Base-by-base conservation (phyloP, 2,797 vertebrate species). In the Eulemur coronatus region DNA sequence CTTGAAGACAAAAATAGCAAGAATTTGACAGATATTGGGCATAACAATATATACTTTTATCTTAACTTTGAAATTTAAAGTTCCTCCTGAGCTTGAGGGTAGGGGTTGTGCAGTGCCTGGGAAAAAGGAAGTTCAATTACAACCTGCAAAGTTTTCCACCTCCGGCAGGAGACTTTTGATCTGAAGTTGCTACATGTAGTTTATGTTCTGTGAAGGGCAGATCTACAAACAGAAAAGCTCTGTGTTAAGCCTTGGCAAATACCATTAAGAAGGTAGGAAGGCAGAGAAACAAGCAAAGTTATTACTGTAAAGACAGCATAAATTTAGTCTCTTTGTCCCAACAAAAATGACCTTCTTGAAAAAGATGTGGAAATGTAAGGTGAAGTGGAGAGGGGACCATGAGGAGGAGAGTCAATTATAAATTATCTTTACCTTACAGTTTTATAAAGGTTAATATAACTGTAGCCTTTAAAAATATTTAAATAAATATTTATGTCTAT, bases 101-200 rank as follows among this genome's bases (percentile, higher is more conserved):
- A 24, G 4, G 48, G 35, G 7, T 6, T 84, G 17, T 28, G 2
- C 24, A 28, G 46, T 52, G 57, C 26, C 67, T 41, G 15, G 22
- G 28, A 76, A 91, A 75, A 86, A 94, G 89, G 48, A 93, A 89
- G 43, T 67, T 94, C 86, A 93, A 79, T 94, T 92, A 91, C 46
- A 91, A 90, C 84, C 93, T 22, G 55, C 46, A 87, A 35, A 89
- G 61, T 43, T 96, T 90, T 93, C 61, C 38, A 73, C 52, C 9
- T 91, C 73, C 59, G 90, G 70, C 70, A 84, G 86, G 87, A 96
- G 20, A 6, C 57, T 89, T 96, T 96, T 96, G 95, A 93, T 94
- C 70, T 80, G 46, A 94, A 70, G 80, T 87, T 95, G 79, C 75
- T 46, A 59, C 82, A 63, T 38, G 38, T 20, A 14, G 75, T 57